Evolutionary conservation across 64 coral and sea anemone species (phyloP).

Genomic region (Dendrophyllia cribrosa): DNA sequence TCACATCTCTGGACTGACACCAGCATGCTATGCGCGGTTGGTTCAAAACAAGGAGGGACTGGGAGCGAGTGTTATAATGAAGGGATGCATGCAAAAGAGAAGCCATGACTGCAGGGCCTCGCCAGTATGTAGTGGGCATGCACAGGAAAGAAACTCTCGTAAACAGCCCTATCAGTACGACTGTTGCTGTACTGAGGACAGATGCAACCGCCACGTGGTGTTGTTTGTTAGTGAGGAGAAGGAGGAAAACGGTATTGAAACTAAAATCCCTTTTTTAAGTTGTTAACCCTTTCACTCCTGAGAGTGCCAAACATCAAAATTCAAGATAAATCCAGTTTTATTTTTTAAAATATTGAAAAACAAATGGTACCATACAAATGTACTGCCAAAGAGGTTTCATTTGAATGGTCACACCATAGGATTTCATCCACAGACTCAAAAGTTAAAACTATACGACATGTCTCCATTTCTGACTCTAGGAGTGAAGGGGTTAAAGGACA

Average conservation of each 20-base stretch:
- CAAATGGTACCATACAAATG: too few relatives aligned
- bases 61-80: neutral
- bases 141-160: neutral
- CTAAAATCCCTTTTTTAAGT: neutral
- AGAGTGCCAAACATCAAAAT: neutral
- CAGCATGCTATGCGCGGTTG: neutral
- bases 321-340: too few relatives aligned
- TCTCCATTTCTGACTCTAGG: too few relatives aligned
- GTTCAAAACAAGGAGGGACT: neutral
- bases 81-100: neutral
- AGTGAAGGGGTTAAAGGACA: too few relatives aligned
- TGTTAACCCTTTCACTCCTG: neutral
- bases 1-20: neutral
- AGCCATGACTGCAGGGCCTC: neutral
- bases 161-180: neutral
- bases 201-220: neutral
- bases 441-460: too few relatives aligned
- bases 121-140: neutral
- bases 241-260: neutral
- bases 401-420: too few relatives aligned
- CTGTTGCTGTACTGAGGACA: conserved; percentile 19
- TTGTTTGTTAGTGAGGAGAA: neutral
- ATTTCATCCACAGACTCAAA: too few relatives aligned
- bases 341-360: too few relatives aligned
- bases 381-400: too few relatives aligned